Conservation (phyloP, 53 echinoderm and acorn worm species). For the Hippasteria phrygiana region DNA sequence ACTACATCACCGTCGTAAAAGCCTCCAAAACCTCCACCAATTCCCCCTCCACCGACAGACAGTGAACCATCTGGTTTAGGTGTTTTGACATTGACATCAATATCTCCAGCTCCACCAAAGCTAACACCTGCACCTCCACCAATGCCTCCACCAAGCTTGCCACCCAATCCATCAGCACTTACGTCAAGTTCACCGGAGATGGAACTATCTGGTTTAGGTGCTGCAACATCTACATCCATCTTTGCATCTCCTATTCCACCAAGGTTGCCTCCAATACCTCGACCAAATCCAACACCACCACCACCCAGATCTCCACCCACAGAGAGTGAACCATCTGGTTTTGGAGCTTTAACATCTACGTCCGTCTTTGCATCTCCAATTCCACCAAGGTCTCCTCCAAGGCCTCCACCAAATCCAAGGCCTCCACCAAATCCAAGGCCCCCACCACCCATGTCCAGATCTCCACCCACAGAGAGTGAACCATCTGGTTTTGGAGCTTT, state of each 20-base stretch:
- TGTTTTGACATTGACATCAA: constrained; percentile 14
- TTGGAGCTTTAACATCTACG: constrained; percentile 26
- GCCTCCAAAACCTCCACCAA: constrained; percentile 20
- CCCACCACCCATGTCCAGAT: neutral
- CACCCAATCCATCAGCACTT: constrained; percentile 47
- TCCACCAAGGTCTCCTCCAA: no score
- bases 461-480: constrained; percentile 15
- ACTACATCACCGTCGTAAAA: constrained; percentile 26
- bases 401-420: constrained; percentile 37
- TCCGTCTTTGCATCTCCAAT: no score
- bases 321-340: constrained; percentile 51
- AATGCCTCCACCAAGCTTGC: constrained; percentile 23
- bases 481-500: constrained; percentile 37
- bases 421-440: no score
- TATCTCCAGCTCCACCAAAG: constrained; percentile 7
- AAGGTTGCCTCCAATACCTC: constrained; percentile 30
- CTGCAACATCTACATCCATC: no score
- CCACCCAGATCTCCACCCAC: neutral
- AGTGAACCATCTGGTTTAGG: no score
- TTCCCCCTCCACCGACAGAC: no score
- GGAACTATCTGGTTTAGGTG: no score
- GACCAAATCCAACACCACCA: constrained; percentile 11
- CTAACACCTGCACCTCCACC: neutral
- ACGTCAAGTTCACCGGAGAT: constrained; percentile 26
- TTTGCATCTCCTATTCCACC: no score